These are phyloP conservation scores for Linurgus olivaceus DNA, from an alignment of 2,797 vertebrate genomes.

Conservation along the genomic window DNA sequence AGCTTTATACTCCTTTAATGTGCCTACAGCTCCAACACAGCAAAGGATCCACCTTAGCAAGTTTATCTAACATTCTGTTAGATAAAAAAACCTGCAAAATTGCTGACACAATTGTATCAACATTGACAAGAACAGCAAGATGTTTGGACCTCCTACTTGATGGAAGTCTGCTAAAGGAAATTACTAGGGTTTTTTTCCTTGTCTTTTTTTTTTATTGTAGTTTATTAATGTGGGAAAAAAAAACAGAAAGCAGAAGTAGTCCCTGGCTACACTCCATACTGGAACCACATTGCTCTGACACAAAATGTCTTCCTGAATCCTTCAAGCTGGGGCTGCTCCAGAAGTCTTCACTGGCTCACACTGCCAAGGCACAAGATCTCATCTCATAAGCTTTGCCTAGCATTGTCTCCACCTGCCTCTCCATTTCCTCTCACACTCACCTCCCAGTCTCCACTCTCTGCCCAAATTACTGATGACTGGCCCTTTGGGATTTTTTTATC, in stretches of 20 bases:
- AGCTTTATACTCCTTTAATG: neutral
- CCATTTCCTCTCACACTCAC: neutral
- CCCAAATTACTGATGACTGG: neutral
- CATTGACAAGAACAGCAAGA: neutral
- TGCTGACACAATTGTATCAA: neutral
- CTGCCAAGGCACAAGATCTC: neutral
- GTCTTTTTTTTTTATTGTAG: neutral
- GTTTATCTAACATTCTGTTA: neutral
- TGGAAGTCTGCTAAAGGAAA: neutral
- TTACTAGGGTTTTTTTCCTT: fast-evolving
- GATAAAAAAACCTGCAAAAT: neutral
- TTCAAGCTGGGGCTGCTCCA: neutral
- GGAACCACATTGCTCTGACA: neutral
- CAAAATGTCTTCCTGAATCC: neutral
- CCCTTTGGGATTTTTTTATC: neutral
- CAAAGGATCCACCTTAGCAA: neutral
- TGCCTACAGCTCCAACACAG: neutral
- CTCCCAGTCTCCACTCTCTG: neutral
- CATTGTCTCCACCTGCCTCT: neutral
- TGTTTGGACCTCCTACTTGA: neutral
- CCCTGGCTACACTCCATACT: neutral
- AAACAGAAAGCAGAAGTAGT: neutral
- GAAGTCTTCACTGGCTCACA: neutral
- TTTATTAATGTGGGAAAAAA: neutral
- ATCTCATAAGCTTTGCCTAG: neutral